Base-by-base conservation (phyloP, 2,113 vertebrate species). In the Anseranas semipalmata region DNA sequence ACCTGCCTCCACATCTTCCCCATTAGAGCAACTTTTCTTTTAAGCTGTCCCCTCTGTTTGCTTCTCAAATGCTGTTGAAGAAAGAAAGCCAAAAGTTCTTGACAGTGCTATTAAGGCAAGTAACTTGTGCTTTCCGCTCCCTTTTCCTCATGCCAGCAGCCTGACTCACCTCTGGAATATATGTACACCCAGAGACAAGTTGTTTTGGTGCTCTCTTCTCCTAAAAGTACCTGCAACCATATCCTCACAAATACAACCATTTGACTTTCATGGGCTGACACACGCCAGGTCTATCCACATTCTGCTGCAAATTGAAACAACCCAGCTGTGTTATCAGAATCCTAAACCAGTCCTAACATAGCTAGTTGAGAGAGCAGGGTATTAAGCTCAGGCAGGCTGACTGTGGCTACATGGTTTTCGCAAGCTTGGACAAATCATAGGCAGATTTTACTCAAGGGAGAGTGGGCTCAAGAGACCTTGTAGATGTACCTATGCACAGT, bases 61-160 rank as follows among this genome's bases (percentile, higher is more conserved):
- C 45, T 92, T 95, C 74, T 87, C 84, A 91, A 92, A 82, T 55
- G 77, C 22, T 91, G 89, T 39, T 73, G 45, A 85, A 95, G 66
- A 93, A 93, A 67, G 63, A 87, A 89, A 68, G 75, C 59, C 68
- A n/a, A 73, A 93, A 93, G 45, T 91, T 73, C 77, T 87, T 95
- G 95, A 94, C 96, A 95, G 50, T 55, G 71, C 77, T 94, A 85
- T 85, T 71, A 95, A 95, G 70, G 63, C 62, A 87, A 94, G 92
- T n/a, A 82, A 46, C 56, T 89, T 37, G 41, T 73, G 39, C n/a
- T 92, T 76, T 17, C 48, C 41, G 35, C 13, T 86, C 24, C 32
- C 45, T 70, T 62, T 63, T 93, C 33, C 53, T 87, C 53, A 5
- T 6, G 24, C 32, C 62, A 82, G 55, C 48, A 25, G 30, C 79